These are phyloP conservation scores for Epizoanthus stellaris DNA, from an alignment of 92 coral and sea anemone species.

Conservation along the genomic window DNA sequence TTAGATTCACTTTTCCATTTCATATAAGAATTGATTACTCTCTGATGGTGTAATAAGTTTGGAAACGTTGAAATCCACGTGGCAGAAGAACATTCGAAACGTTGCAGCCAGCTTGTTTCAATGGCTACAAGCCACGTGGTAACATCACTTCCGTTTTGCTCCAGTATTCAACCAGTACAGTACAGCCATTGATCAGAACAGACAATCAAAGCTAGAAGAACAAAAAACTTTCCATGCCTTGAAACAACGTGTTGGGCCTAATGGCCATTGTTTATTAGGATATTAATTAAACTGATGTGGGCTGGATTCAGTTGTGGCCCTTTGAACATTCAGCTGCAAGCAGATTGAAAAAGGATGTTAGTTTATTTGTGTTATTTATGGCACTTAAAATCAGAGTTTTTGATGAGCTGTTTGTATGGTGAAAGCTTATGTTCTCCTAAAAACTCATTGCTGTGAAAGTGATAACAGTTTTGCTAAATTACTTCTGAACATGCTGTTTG, in stretches of 20 bases:
- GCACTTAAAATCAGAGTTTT: no score
- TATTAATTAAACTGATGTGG: constrained; percentile 45
- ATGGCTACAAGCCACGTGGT: constrained; percentile 64
- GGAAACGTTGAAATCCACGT: constrained; percentile 80
- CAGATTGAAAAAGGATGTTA: constrained; percentile 22
- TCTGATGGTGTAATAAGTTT: constrained; percentile 66
- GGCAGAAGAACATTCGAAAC: constrained; percentile 75
- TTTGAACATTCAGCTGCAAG: constrained; percentile 29
- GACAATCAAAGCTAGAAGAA: constrained; percentile 44
- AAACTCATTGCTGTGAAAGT: neutral
- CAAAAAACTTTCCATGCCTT: constrained; percentile 56
- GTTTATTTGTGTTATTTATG: constrained; percentile 19
- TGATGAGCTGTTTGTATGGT: neutral
- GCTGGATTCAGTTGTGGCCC: constrained; percentile 20
- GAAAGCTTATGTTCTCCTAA: neutral
- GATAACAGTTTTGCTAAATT: neutral
- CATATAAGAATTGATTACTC: neutral
- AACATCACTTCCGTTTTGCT: constrained; percentile 37
- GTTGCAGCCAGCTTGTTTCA: constrained; percentile 59
- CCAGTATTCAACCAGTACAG: constrained; percentile 33
- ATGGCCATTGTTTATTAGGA: constrained; percentile 37
- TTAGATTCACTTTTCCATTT: neutral
- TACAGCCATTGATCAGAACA: constrained; percentile 47
- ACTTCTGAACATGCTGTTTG: neutral
- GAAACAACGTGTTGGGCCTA: constrained; percentile 73